phyloP scores from a whole-genome alignment of 1,140 invertebrate species.

The Xylocopa sonorina region DNA sequence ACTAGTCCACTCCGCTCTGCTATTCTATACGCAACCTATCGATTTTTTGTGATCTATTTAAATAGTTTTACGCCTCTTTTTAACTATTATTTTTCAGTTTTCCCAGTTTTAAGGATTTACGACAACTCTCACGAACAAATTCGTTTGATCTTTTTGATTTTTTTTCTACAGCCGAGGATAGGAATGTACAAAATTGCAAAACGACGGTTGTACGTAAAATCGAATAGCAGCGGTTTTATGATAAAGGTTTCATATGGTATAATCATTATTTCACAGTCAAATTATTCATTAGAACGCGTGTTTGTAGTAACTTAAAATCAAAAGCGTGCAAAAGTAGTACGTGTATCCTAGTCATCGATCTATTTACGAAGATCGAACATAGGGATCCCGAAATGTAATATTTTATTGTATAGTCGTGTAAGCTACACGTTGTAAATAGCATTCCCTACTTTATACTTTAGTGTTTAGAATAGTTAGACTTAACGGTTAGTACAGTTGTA shows the following conservation, averaged over 20 bases:
- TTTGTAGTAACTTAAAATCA: conserved; percentile 20
- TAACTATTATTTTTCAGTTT: not conserved
- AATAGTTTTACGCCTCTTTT: not conserved
- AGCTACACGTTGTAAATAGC: conserved; percentile 70
- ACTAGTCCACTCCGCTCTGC: conserved; percentile 77
- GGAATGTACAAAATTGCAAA: not conserved
- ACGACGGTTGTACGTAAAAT: conserved; percentile 36
- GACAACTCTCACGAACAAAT: not conserved
- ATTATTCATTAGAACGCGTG: conserved; percentile 12
- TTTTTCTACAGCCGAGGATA: not conserved
- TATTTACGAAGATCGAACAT: conserved; percentile 23
- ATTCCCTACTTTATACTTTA: conserved; percentile 67
- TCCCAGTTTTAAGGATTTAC: not conserved
- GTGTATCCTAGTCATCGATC: conserved; percentile 60
- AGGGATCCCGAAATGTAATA: conserved; percentile 41
- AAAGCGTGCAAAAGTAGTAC: conserved; percentile 8
- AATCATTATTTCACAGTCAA: conserved; percentile 22
- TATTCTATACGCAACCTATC: conserved; percentile 53
- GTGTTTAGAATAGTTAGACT: conserved; percentile 39
- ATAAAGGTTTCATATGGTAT: conserved; percentile 54
- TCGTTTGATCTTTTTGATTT: not conserved
- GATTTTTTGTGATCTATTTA: not conserved
- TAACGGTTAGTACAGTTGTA: conserved; percentile 52
- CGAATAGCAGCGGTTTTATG: conserved; percentile 57
- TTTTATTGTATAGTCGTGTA: conserved; percentile 52